phyloP scores from a whole-genome alignment of 2,888 invertebrate genomes.

The Timandra comae region DNA sequence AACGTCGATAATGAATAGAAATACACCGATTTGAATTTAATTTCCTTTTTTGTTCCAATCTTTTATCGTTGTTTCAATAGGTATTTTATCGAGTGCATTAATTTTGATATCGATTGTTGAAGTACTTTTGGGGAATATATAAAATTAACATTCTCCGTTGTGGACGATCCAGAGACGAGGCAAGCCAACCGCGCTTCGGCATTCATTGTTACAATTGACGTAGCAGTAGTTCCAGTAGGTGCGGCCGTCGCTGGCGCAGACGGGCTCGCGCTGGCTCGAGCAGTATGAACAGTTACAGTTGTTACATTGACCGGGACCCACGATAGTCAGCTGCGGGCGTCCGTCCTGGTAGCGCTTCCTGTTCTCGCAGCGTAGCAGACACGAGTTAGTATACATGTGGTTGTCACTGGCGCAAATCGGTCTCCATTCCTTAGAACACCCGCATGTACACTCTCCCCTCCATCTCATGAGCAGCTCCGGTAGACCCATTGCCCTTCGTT shows the following conservation, averaged over 20 bases:
- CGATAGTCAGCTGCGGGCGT: slow-evolving; percentile 1
- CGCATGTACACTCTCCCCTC: slow-evolving; percentile 26
- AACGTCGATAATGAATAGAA: slow-evolving; percentile 7
- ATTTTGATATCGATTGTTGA: not conserved
- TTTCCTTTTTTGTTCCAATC: slow-evolving; percentile 1
- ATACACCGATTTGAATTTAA: slow-evolving; percentile 8
- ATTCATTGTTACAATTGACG: slow-evolving; percentile 27
- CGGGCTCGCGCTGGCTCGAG: slow-evolving; percentile 18
- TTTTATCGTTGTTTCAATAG: slow-evolving; percentile 2
- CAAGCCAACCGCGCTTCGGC: slow-evolving; percentile 17
- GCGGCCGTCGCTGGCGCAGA: slow-evolving; percentile 30
- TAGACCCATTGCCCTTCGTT: slow-evolving; percentile 2
- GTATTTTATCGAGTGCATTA: too few species aligned
- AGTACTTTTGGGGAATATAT: too few species aligned
- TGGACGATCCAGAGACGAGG: slow-evolving; percentile 4
- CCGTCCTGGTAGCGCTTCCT: slow-evolving; percentile 11
- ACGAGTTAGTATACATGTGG: slow-evolving; percentile 27
- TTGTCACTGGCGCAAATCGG: slow-evolving; percentile 34
- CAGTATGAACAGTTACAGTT: slow-evolving; percentile 16
- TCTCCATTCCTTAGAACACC: slow-evolving; percentile 14
- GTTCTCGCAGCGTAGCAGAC: slow-evolving; percentile 30
- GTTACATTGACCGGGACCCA: slow-evolving; percentile 5
- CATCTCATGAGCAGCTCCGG: slow-evolving; percentile 16
- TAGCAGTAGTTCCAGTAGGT: slow-evolving; percentile 34
- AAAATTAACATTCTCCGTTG: slow-evolving; percentile 17